Percentiles rank a stretch among this genome's conserved stretches.
These are phyloP conservation scores for Vicugna pacos DNA, from an alignment of 2,113 vertebrate genomes.

Conservation along the genomic window DNA sequence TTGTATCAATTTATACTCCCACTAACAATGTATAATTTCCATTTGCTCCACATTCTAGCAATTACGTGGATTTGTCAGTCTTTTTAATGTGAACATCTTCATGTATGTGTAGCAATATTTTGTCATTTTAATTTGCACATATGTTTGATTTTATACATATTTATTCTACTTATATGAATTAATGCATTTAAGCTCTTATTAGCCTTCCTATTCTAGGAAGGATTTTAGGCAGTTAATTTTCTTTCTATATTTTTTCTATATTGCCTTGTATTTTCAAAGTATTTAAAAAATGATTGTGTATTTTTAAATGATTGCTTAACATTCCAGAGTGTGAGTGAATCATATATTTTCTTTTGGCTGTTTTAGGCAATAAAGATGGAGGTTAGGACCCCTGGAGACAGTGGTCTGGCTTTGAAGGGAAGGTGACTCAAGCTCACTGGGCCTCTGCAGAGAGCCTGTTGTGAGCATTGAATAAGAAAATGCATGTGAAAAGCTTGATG, in stretches of 20 bases:
- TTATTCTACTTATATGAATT: slow-evolving; percentile 18
- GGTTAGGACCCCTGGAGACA: background rate
- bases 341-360: background rate
- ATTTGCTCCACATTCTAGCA: background rate
- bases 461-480: background rate
- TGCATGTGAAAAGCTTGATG: background rate
- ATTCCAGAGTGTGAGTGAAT: background rate
- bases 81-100: background rate
- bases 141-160: background rate
- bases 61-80: background rate
- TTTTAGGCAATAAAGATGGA: background rate
- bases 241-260: background rate
- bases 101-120: background rate
- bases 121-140: background rate
- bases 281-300: background rate
- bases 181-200: background rate
- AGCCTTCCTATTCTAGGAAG: background rate
- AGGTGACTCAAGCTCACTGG: background rate
- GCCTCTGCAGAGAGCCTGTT: background rate
- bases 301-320: background rate
- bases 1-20: background rate
- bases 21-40: background rate
- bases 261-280: background rate
- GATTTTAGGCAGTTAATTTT: slow-evolving; percentile 12
- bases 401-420: background rate